Percentiles rank a stretch among this genome's conserved stretches.
Evolutionary conservation across 1,140 invertebrate species (phyloP).

Genomic region (Drosophila sproati): DNA sequence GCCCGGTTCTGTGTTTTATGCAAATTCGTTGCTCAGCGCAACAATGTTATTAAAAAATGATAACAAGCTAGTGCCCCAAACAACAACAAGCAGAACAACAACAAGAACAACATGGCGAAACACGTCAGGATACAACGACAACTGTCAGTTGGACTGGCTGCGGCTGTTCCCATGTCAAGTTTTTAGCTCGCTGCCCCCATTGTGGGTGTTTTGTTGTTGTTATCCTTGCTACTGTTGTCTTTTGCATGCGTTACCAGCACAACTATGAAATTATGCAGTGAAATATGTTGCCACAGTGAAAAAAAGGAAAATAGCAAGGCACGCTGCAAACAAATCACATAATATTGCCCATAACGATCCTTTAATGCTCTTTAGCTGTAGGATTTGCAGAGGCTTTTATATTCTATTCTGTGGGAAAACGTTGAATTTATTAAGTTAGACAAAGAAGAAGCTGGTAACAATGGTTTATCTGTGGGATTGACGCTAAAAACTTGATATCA

Average conservation of each 20-base stretch:
- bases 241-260: slow-evolving; percentile 71
- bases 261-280: slow-evolving; percentile 78
- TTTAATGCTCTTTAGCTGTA: slow-evolving; percentile 2
- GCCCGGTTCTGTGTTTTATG: slow-evolving; percentile 68
- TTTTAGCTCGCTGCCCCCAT: slow-evolving; percentile 68
- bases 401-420: neutral
- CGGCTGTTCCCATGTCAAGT: slow-evolving; percentile 80
- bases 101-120: slow-evolving; percentile 29
- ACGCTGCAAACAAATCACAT: slow-evolving; percentile 26
- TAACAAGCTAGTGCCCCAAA: slow-evolving; percentile 70
- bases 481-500: no score
- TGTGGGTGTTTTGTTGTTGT: slow-evolving; percentile 36
- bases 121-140: slow-evolving; percentile 63
- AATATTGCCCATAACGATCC: slow-evolving; percentile 1
- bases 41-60: slow-evolving; percentile 83
- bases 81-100: slow-evolving; percentile 41
- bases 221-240: slow-evolving; percentile 60
- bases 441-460: no score
- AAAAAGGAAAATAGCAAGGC: slow-evolving; percentile 21
- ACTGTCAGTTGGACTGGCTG: slow-evolving; percentile 78
- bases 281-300: slow-evolving; percentile 76
- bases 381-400: neutral
- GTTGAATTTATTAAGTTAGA: neutral
- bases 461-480: no score
- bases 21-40: slow-evolving; percentile 76